phyloP scores from a whole-genome alignment of 2,113 vertebrate genomes.

The Cathartes aura region DNA sequence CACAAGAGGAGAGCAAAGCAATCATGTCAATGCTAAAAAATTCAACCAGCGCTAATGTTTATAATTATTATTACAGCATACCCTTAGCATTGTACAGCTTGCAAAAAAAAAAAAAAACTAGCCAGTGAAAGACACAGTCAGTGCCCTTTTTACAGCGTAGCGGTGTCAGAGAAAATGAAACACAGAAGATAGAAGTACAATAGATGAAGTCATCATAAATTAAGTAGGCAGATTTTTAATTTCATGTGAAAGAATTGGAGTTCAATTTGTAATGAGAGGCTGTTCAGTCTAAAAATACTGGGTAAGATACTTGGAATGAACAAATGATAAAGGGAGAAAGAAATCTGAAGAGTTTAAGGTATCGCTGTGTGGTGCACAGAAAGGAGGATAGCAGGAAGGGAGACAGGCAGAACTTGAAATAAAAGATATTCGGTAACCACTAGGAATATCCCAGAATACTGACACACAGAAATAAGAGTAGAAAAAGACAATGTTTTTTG shows the following conservation, averaged over 20 bases:
- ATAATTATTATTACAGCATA: background rate
- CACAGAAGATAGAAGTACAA: background rate
- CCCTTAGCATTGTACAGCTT: background rate
- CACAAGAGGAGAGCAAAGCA: background rate
- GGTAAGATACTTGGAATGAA: background rate
- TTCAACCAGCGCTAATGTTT: background rate
- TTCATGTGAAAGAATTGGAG: background rate
- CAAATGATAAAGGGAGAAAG: background rate
- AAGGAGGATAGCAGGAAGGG: background rate
- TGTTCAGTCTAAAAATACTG: background rate
- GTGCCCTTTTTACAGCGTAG: background rate
- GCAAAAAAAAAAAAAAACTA: background rate
- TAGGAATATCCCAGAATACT: background rate
- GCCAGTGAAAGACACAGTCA: background rate
- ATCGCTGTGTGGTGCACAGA: background rate
- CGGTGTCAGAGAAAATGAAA: background rate
- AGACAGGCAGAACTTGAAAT: background rate
- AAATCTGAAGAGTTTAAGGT: background rate
- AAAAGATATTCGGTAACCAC: background rate
- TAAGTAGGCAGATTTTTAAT: background rate
- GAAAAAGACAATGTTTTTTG: background rate
- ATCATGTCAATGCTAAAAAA: background rate
- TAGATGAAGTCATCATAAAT: background rate
- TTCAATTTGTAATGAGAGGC: background rate
- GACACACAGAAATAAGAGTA: background rate